Base-by-base conservation (phyloP, 1,140 invertebrate species). In the Magallana angulata region DNA sequence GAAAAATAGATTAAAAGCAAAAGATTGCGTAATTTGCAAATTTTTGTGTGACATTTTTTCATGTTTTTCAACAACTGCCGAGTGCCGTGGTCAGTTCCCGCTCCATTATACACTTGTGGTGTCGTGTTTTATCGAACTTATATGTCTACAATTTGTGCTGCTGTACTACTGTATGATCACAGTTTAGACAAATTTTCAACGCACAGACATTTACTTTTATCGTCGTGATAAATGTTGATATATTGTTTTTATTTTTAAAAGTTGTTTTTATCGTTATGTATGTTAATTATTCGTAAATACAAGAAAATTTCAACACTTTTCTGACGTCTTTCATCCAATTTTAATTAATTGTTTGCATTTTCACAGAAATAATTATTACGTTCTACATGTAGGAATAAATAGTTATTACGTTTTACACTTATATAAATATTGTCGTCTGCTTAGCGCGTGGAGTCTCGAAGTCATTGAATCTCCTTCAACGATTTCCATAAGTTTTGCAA, bases 211-310 rank as follows among this genome's bases (percentile, higher is more conserved):
- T 18, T 9, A 76, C 24, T 12, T 76, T 76, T 48, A 30, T 30
- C 36, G 68, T 76, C 18, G 68, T 76, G 68, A 76, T 36, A 62
- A 62, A 62, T 62, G 60, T 62, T 62, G 24, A 76, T 76, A 30
- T 76, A 36, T 76, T 76, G 68, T 76, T 24, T 76, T 71, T 18
- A 24, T 12, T 6, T 62, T 62, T 62, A 62, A 62, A n/a, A 9
- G 0, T n/a, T 62, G 60, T 76, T 76, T 4, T 30, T 11, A 76
- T 76, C 24, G 68, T 76, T 76, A 76, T 76, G 68, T 76, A 76
- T 76, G 68, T 76, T 36, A 30, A 30, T 76, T 76, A 76, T 76
- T 76, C 68, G 68, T 76, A 30, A 76, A 76, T 36, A 36, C 8
- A 76, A 30, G 24, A 76, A 76, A 76, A 24, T 30, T 76, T 30